Conservation (phyloP, 2,113 vertebrate species). For the Lota lota region DNA sequence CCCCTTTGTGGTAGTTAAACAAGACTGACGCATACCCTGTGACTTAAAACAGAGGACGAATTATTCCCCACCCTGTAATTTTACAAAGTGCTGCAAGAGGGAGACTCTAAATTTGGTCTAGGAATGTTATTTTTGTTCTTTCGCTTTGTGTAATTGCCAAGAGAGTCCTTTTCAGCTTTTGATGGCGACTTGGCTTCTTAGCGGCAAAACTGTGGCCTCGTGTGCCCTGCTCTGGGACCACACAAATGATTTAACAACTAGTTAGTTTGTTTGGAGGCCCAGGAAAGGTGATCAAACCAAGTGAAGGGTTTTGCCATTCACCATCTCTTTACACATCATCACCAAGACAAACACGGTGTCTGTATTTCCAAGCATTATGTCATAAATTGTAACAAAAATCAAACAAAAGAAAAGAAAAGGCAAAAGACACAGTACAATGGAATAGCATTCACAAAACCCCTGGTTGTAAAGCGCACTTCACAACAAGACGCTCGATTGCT, state of each 20-base stretch:
- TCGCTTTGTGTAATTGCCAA: conserved; percentile 60
- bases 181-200: conserved; percentile 31
- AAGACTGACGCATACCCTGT: conserved; percentile 23
- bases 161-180: conserved; percentile 32
- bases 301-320: no score
- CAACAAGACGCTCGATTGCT: neutral
- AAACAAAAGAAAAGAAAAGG: neutral
- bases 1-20: conserved; percentile 27
- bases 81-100: conserved; percentile 45
- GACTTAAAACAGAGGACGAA: conserved; percentile 34
- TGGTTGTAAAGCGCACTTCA: no score
- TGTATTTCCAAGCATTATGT: no score
- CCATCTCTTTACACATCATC: no score
- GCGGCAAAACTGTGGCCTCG: conserved; percentile 30
- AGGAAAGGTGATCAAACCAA: no score
- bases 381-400: no score
- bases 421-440: no score
- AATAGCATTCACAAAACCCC: no score
- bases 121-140: conserved; percentile 62
- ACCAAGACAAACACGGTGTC: no score
- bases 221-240: conserved; percentile 32
- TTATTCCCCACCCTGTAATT: conserved; percentile 63
- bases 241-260: conserved; percentile 32
- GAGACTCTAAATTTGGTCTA: conserved; percentile 53
- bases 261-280: neutral